Evolutionary conservation across 2,888 invertebrate genomes (phyloP), one percentile per base, ranked within the genome.

Genomic region (Chorisops tibialis): DNA sequence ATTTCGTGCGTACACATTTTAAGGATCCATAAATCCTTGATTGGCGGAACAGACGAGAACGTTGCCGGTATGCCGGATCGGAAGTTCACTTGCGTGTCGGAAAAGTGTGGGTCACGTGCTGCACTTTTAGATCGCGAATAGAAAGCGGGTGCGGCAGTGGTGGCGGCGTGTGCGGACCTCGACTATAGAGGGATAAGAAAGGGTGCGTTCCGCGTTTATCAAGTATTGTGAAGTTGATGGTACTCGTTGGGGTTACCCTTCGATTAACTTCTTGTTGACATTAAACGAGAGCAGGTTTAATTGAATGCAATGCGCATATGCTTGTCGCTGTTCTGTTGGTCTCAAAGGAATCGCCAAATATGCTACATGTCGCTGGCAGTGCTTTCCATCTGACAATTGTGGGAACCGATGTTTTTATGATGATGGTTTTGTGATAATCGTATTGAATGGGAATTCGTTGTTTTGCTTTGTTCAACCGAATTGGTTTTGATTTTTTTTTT

Each of bases 351-450:
- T 11, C 38, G 56, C 12, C 37, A 50, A 67, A 67, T 67, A 67
- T 67, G 67, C 63, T 67, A 45, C 60, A 60, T 66, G 67, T 67
- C 67, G 65, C 61, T 65, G 64, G 63, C 67, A 67, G 65, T 60
- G 63, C 49, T 67, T 62, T 58, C 58, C 58, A 52, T 66, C 47
- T 65, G 66, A 66, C 66, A 65, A 59, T 64, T 67, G 66, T 67
- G 67, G 67, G 67, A 67, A 67, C 61, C 48, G 7, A 19, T 41
- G 41, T 37, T 48, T 22, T 18, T n/a, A 35, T 50, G 37, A 16
- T 3, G 35, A 14, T 50, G 37, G 14, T 4, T 35, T 50, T 50
- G 18, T 14, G 50, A 35, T 50, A 16, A 18, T 30, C 35, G 3
- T 35, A 18, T 50, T 35, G 5, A 12, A 9, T 49, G 49, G 24